Evolutionary conservation across 2,888 invertebrate genomes (phyloP), one percentile per base, ranked within the genome.

Genomic region (Cyaniris semiargus): DNA sequence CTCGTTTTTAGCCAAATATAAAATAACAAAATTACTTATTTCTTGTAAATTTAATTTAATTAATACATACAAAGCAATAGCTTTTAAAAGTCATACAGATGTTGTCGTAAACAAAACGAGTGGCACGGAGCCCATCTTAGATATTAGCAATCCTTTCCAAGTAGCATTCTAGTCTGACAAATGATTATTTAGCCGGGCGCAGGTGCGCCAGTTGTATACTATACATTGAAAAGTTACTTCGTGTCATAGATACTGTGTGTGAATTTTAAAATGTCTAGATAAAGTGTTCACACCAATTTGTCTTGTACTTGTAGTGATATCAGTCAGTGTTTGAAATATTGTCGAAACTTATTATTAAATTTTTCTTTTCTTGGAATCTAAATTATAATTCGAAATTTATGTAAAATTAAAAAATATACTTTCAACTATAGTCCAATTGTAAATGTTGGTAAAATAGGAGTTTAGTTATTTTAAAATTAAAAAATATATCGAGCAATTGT

Each of bases 91-190:
- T 81, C 81, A 71, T 80, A 83, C 82, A 82, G 81, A 82, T 82
- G 80, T 60, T 76, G 78, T 82, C 79, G 82, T 86, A 88, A 88
- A 88, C 88, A 88, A 87, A 85, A 86, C 83, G 80, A 83, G 81
- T 77, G 81, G 81, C 84, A 79, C 83, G 84, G 84, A 89, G 84
- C 87, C 90, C 90, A 90, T 90, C 89, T 89, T 86, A 90, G 89
- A 90, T 89, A 91, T 91, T 90, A 91, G 87, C 90, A 89, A 92
- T 91, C 91, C 91, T 91, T 92, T 91, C 88, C 87, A 90, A 90
- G 84, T 90, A 88, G 86, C 89, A 88, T 89, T 87, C 87, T 85
- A 84, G 87, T 86, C 86, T 91, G 90, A 92, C 90, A 92, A 91
- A 92, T 91, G 91, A 91, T 90, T 89, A 89, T 90, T 92, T 87